A percentile compares a stretch with the other conserved stretches of the same genome.
Conservation (phyloP, 2,797 vertebrate species). For the Brachyrhaphis roseni region DNA sequence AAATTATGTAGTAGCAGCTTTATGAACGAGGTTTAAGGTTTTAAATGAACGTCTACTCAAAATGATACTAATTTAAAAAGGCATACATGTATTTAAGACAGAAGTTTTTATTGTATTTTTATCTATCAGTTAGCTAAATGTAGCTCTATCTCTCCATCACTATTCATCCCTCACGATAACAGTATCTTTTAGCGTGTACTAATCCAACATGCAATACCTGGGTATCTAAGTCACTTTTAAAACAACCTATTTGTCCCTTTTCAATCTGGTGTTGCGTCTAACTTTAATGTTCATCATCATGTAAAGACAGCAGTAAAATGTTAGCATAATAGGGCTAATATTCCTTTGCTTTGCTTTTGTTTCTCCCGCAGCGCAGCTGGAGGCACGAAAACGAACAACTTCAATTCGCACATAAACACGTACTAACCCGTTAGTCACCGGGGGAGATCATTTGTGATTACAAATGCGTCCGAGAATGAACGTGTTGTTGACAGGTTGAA, state of each 20-base stretch:
- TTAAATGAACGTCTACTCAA: not conserved
- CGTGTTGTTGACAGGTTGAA: conserved; percentile 35
- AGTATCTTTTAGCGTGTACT: not conserved
- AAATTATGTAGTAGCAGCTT: not conserved
- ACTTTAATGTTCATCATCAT: not conserved
- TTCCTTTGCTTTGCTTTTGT: conserved; percentile 18
- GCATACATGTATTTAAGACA: not conserved
- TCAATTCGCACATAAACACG: not conserved
- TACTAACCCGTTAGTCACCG: not conserved
- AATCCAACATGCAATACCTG: not conserved
- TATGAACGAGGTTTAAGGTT: not conserved
- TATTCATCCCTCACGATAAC: not conserved
- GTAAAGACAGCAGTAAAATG: conserved; percentile 12
- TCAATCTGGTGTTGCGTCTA: not conserved
- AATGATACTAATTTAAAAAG: not conserved
- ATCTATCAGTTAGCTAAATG: not conserved
- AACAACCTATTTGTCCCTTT: not conserved
- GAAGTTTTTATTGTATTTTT: not conserved
- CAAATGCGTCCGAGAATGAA: conserved; percentile 15
- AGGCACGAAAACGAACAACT: not conserved
- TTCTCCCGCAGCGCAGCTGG: not conserved
- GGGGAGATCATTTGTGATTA: conserved; percentile 27
- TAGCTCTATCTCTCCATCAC: not conserved
- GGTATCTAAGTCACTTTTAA: not conserved
- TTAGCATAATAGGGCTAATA: conserved; percentile 66